These are phyloP conservation scores for Lucilia sericata DNA, from an alignment of 1,140 invertebrate species.

Conservation along the genomic window DNA sequence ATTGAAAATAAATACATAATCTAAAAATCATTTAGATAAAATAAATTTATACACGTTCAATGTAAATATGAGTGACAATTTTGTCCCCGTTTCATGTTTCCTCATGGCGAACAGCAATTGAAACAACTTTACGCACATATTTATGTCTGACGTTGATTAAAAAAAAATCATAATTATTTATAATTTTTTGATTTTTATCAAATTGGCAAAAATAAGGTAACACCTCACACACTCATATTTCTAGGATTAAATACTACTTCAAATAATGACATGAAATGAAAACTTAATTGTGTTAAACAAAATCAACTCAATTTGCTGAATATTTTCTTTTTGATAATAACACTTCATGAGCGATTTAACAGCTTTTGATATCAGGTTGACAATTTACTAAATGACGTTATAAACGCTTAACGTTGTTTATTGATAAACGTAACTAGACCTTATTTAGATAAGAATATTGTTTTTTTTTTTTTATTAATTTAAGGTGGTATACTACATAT, in stretches of 20 bases:
- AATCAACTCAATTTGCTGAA: background rate
- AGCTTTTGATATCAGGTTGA: background rate
- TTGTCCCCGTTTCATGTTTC: too few relatives aligned
- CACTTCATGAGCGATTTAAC: background rate
- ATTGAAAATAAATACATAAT: too few relatives aligned
- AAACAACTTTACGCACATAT: background rate
- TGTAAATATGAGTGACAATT: too few relatives aligned
- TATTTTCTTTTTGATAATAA: background rate
- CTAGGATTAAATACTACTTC: conserved; percentile 12
- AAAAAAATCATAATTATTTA: background rate
- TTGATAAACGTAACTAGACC: background rate
- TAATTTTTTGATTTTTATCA: background rate
- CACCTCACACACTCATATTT: background rate
- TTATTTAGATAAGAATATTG: background rate
- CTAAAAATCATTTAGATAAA: too few relatives aligned
- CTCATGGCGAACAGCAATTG: too few relatives aligned
- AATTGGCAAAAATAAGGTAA: background rate
- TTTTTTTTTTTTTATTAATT: background rate
- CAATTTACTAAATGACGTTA: background rate
- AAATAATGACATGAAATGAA: background rate
- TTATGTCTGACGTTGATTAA: background rate
- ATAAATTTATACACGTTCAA: too few relatives aligned
- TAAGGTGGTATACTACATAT: background rate
- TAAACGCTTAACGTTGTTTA: background rate
- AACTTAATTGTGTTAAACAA: background rate